These are phyloP conservation scores for Procambarus clarkii DNA, from an alignment of 1,140 invertebrate genomes.

Conservation along the genomic window DNA sequence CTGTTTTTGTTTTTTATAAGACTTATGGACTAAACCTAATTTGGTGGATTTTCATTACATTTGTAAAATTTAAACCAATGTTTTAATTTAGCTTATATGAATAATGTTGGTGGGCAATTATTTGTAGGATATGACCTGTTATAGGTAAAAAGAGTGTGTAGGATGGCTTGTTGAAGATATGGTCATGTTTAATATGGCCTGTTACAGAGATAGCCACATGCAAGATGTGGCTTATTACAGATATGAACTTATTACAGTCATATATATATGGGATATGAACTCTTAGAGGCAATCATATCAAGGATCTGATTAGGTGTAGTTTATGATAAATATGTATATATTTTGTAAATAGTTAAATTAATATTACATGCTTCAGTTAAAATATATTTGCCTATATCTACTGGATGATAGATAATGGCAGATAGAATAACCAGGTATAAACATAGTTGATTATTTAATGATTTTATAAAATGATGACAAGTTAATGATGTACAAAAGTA, in stretches of 20 bases:
- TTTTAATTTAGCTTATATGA: not conserved
- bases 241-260: too few species aligned
- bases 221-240: too few species aligned
- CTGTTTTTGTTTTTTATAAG: not conserved
- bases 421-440: not conserved
- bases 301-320: conserved; percentile 64
- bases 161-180: too few species aligned
- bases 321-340: conserved; percentile 42
- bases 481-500: not conserved
- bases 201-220: too few species aligned
- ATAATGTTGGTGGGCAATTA: conserved; percentile 64
- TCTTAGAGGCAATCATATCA: conserved; percentile 8
- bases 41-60: not conserved
- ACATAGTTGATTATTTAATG: not conserved
- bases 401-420: not conserved
- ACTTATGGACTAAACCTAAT: not conserved
- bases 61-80: not conserved
- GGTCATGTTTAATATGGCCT: too few species aligned
- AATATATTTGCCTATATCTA: not conserved
- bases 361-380: conserved; percentile 24
- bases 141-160: not conserved
- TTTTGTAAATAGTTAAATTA: conserved; percentile 53
- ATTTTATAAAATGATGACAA: not conserved
- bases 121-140: conserved; percentile 30
- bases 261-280: conserved; percentile 35